phyloP scores from a whole-genome alignment of 2,113 vertebrate genomes.

The Eonycteris spelaea region DNA sequence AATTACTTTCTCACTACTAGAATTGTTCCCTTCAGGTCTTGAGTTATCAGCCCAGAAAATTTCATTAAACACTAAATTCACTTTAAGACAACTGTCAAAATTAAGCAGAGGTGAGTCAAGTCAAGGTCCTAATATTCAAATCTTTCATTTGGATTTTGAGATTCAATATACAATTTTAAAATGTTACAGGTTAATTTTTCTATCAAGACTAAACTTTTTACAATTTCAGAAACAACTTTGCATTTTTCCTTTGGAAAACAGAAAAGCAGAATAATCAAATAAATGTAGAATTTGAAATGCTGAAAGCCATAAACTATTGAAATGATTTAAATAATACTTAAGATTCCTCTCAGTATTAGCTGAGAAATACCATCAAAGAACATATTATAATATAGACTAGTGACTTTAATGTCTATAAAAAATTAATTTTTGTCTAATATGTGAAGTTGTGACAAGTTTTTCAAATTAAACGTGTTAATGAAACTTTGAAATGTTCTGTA shows the following conservation, averaged over 20 bases:
- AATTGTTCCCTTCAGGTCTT: conserved; percentile 77
- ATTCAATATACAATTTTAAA: conserved; percentile 51
- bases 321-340: not conserved
- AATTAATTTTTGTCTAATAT: not conserved
- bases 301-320: not conserved
- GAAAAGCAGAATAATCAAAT: not conserved
- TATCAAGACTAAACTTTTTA: conserved; percentile 24
- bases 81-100: conserved; percentile 76
- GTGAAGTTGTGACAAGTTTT: not conserved
- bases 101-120: conserved; percentile 73
- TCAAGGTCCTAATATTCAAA: conserved; percentile 70
- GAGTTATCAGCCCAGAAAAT: conserved; percentile 78
- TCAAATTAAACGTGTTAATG: not conserved
- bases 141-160: conserved; percentile 60
- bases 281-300: not conserved
- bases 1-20: conserved; percentile 77
- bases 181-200: not conserved
- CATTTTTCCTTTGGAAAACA: not conserved
- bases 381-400: not conserved
- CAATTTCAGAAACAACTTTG: conserved; percentile 31
- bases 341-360: not conserved
- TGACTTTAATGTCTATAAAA: not conserved
- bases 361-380: not conserved
- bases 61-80: conserved; percentile 74
- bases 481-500: not conserved